Evolutionary conservation across 2,113 vertebrate genomes (phyloP).

Genomic region (Heptranchias perlo): DNA sequence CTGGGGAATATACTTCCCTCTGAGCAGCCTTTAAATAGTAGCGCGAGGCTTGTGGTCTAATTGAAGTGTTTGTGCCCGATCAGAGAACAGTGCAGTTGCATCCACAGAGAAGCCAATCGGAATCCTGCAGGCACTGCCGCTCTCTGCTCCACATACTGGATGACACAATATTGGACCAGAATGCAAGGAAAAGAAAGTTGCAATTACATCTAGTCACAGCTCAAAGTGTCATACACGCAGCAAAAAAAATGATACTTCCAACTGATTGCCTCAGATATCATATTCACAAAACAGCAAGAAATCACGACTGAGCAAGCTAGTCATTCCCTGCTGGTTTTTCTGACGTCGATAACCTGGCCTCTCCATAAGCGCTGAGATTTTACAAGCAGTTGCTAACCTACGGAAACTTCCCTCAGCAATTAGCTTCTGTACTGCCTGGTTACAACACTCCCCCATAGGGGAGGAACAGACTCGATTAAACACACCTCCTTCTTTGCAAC

Average conservation of each 20-base stretch:
- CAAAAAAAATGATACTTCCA: background rate
- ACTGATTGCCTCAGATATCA: background rate
- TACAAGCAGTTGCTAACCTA: background rate
- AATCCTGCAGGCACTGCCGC: background rate
- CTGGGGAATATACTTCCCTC: too few species aligned
- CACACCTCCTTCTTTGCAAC: background rate
- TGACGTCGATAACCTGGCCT: background rate
- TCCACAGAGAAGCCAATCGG: background rate
- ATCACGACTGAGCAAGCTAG: background rate
- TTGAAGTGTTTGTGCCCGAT: too few species aligned
- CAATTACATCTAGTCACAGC: background rate
- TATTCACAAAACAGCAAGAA: background rate
- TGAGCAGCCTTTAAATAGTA: too few species aligned
- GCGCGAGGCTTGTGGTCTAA: too few species aligned
- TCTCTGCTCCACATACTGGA: background rate
- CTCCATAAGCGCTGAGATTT: background rate
- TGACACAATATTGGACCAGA: background rate
- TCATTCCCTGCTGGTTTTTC: background rate
- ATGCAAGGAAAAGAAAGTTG: background rate
- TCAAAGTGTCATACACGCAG: background rate
- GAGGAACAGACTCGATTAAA: background rate
- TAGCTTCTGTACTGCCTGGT: background rate
- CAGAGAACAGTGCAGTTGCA: background rate
- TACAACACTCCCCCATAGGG: background rate
- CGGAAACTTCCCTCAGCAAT: background rate